A percentile compares a stretch with the other conserved stretches of the same genome.
Conservation (phyloP, 1,140 invertebrate species). For the Phthorimaea operculella region DNA sequence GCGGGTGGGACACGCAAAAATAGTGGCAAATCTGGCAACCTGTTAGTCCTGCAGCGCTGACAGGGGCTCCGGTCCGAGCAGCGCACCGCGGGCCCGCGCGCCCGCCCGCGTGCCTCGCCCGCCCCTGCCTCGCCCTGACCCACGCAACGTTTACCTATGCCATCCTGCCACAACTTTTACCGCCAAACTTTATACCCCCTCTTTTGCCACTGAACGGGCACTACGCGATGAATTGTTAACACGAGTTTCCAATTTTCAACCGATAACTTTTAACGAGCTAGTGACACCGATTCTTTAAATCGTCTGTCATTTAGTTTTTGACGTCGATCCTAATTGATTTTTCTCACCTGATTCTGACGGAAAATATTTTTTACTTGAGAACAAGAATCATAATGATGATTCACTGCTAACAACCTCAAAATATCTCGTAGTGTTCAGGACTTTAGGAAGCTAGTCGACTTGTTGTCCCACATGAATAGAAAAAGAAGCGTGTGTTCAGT, state of each 20-base stretch:
- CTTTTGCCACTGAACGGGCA: conserved; percentile 16
- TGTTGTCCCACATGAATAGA: too few relatives aligned
- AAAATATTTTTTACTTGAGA: too few relatives aligned
- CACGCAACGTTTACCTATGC: conserved; percentile 7
- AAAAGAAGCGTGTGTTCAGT: too few relatives aligned
- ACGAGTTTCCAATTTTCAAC: conserved; percentile 20
- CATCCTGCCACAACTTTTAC: conserved; percentile 30
- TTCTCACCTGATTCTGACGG: too few relatives aligned
- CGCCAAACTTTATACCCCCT: conserved; percentile 17
- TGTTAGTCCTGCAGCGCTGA: conserved; percentile 35
- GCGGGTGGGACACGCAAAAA: conserved; percentile 50
- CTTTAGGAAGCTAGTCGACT: too few relatives aligned
- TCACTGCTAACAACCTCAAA: too few relatives aligned
- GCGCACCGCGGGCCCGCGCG: background rate
- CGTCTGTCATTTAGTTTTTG: too few relatives aligned
- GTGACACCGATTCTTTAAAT: too few relatives aligned
- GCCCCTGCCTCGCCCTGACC: background rate
- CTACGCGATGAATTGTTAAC: conserved; percentile 36
- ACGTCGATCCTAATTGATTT: too few relatives aligned
- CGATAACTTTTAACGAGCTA: conserved; percentile 4
- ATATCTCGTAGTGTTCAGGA: too few relatives aligned
- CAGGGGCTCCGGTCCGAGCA: conserved; percentile 21
- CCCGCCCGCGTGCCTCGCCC: background rate
- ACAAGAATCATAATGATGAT: too few relatives aligned
- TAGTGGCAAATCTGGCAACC: conserved; percentile 59